Percentiles rank a stretch among this genome's conserved stretches.
These are phyloP conservation scores for Silurus meridionalis DNA, from an alignment of 2,113 vertebrate species.

Conservation along the genomic window DNA sequence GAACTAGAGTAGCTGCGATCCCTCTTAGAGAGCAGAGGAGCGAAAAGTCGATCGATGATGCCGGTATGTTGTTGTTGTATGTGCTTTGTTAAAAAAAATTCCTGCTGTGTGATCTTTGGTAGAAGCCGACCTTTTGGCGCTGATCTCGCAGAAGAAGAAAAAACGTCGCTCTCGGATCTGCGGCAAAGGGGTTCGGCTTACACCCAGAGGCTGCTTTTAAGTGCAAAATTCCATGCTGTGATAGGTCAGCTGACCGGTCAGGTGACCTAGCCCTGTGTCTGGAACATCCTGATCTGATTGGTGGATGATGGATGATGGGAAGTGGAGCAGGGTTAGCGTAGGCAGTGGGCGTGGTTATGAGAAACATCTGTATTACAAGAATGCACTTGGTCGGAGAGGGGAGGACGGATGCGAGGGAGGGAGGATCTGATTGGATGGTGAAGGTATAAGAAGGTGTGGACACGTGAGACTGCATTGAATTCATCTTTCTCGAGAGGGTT, in stretches of 20 bases:
- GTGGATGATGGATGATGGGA: constrained; percentile 45
- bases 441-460: neutral
- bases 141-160: neutral
- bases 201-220: constrained; percentile 44
- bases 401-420: constrained; percentile 8
- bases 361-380: constrained; percentile 40
- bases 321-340: constrained; percentile 32
- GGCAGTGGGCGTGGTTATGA: constrained; percentile 37
- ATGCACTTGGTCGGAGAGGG: neutral
- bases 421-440: constrained; percentile 20
- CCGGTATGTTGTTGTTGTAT: neutral
- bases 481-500: neutral
- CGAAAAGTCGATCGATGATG: constrained; percentile 40
- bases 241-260: constrained; percentile 54
- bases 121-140: constrained; percentile 41
- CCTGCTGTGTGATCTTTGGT: constrained; percentile 46
- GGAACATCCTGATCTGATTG: constrained; percentile 50
- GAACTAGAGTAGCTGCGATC: constrained; percentile 52
- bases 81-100: constrained; percentile 21
- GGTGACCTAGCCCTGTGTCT: constrained; percentile 53
- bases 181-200: constrained; percentile 40
- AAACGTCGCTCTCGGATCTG: constrained; percentile 5
- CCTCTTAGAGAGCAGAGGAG: constrained; percentile 53
- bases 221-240: constrained; percentile 69
- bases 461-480: neutral